Conservation (phyloP, 2,888 invertebrate species). For the Xanthorhoe designata region DNA sequence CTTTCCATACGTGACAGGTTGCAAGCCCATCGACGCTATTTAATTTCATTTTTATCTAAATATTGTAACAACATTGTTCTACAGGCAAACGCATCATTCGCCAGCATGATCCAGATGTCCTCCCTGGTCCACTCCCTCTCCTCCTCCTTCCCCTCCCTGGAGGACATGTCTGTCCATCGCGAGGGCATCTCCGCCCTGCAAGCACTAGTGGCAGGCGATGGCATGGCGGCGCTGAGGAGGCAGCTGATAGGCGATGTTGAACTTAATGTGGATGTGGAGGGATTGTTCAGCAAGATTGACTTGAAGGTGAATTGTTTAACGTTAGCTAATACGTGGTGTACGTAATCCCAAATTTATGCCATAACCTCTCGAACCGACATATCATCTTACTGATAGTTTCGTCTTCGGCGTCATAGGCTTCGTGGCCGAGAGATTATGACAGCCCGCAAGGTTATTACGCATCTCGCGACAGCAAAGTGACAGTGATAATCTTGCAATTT, state of each 20-base stretch:
- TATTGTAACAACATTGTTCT: background rate
- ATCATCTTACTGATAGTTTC: too few relatives aligned
- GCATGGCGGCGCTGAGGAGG: conserved; percentile 54
- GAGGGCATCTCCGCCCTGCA: conserved; percentile 61
- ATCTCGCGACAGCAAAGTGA: too few relatives aligned
- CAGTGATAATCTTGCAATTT: too few relatives aligned
- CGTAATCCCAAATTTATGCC: too few relatives aligned
- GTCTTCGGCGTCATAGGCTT: too few relatives aligned
- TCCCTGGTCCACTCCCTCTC: conserved; percentile 71
- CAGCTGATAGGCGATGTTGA: conserved; percentile 54
- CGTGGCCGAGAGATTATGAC: too few relatives aligned
- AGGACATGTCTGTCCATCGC: conserved; percentile 60
- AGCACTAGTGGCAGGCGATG: conserved; percentile 54
- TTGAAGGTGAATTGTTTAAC: conserved; percentile 52
- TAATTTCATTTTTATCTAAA: too few relatives aligned
- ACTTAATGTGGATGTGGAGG: conserved; percentile 60
- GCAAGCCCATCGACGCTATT: too few relatives aligned
- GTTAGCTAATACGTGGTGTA: too few relatives aligned
- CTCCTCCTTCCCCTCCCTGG: conserved; percentile 63
- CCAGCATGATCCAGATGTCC: conserved; percentile 75
- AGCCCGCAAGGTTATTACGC: too few relatives aligned
- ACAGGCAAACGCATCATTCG: conserved; percentile 85
- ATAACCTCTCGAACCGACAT: too few relatives aligned
- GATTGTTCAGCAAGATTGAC: conserved; percentile 64
- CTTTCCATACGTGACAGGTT: too few relatives aligned